phyloP scores from a whole-genome alignment of 2,113 vertebrate genomes.

The Mustela nigripes region DNA sequence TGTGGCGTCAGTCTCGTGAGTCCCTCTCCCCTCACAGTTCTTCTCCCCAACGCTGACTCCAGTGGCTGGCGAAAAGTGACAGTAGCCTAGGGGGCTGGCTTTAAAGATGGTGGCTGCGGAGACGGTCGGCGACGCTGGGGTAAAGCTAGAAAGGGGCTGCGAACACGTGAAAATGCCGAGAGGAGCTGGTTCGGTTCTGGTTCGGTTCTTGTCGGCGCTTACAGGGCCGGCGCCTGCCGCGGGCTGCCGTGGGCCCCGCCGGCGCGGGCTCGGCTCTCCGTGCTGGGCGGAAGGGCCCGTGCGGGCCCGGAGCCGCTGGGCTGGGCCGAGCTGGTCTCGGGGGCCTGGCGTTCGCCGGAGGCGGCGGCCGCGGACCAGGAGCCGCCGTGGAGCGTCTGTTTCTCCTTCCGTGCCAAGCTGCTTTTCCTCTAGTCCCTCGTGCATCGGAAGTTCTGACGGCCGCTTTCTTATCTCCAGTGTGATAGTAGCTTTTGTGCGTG shows the following conservation, averaged over 20 bases:
- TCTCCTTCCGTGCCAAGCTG: background rate
- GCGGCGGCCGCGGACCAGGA: background rate
- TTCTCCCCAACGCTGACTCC: background rate
- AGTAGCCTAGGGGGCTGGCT: background rate
- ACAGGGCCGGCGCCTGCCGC: background rate
- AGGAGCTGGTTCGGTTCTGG: background rate
- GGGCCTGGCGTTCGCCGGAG: background rate
- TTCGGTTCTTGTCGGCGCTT: background rate
- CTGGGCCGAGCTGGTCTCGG: too few species aligned
- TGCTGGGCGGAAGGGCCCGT: background rate
- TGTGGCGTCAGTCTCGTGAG: background rate
- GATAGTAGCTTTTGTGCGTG: background rate
- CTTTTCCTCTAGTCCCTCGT: background rate
- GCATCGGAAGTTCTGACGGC: background rate
- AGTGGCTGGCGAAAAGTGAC: background rate
- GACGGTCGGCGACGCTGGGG: background rate
- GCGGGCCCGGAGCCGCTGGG: too few species aligned
- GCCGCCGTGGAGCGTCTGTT: background rate
- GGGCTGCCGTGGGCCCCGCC: background rate
- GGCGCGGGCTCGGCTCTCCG: background rate
- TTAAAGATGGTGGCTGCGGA: background rate
- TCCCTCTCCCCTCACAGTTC: too few species aligned
- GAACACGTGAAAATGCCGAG: background rate
- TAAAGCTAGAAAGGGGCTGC: background rate
- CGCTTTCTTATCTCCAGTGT: background rate